Evolutionary conservation across 2,888 invertebrate species (phyloP).

Genomic region (Pollenia labialis): DNA sequence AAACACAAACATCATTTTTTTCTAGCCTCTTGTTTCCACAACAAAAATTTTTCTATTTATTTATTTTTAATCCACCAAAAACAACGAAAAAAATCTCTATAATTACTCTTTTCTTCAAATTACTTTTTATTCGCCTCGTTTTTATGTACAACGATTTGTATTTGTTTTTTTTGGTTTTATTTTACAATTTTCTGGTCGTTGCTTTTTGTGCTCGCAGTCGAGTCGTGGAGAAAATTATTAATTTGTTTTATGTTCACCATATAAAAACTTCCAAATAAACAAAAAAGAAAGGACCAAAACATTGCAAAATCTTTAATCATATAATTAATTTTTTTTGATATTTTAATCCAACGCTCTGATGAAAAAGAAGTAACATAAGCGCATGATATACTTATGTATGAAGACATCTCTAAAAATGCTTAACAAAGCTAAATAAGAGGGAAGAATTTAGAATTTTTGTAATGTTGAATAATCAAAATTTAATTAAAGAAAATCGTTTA

Average conservation of each 20-base stretch:
- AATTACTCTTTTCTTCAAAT: conserved; percentile 62
- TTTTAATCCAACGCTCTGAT: conserved; percentile 46
- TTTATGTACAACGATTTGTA: conserved; percentile 16
- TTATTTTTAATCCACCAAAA: conserved; percentile 49
- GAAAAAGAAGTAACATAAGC: not conserved
- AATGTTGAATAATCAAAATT: not conserved
- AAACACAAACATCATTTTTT: not conserved
- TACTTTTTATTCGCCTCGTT: conserved; percentile 6
- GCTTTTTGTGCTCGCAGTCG: conserved; percentile 15
- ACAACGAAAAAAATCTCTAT: conserved; percentile 45
- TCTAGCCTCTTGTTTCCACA: conserved; percentile 17
- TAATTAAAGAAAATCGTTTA: too few species aligned
- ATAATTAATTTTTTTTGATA: conserved; percentile 1
- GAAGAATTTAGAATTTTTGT: not conserved
- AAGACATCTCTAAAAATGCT: conserved; percentile 25
- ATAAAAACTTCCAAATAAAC: not conserved
- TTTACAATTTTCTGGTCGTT: conserved; percentile 48
- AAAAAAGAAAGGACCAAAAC: not conserved
- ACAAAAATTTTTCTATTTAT: conserved; percentile 41
- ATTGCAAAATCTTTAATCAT: conserved; percentile 45
- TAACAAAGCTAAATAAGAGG: conserved; percentile 26
- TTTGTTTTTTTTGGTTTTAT: not conserved
- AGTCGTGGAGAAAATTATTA: conserved; percentile 24
- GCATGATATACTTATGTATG: not conserved
- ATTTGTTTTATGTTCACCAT: conserved; percentile 54